Base-by-base conservation (phyloP, 2,113 vertebrate species). In the Morone chrysops region DNA sequence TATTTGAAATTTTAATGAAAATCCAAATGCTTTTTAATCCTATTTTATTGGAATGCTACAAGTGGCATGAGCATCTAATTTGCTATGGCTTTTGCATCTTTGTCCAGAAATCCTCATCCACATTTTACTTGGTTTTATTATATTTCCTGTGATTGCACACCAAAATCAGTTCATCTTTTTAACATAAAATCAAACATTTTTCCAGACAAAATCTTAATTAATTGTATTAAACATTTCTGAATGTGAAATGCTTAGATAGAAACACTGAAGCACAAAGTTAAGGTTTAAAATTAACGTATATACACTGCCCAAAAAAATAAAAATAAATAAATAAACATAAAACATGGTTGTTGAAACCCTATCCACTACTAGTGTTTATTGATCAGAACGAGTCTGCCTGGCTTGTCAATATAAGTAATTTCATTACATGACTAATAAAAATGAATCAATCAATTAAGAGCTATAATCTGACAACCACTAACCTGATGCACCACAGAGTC, bases 391-490 rank as follows among this genome's bases (percentile, higher is more conserved):
- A 59, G 80, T 60, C 86, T 68, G 71, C 62, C 68, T 60, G 70
- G 22, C 78, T 80, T 87, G 89, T 92, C 92, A 92, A 92, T 93
- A 92, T 93, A 78, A 65, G 40, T 90, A 84, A 93, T 92, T 89
- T 91, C 69, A 93, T 90, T 93, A 88, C 87, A 91, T 36, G 81
- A 89, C 82, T 88, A 89, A 92, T 92, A 91, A 92, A 92, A 90
- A 90, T 80, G 70, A 92, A 92, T 93, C 73, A 92, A 89, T 92
- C 89, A 93, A 91, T 93, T 88, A 89, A 76, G 77, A 71, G 82
- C 85, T 78, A 68, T 90, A 91, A 92, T 90, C 81, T 91, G 89
- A 92, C 89, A 91, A 87, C 78, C 87, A 81, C 90, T 90, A 87
- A 90, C 86, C 83, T 75, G 70, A 81, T 67, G 72, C 72, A 83